Conservation (phyloP, 2,113 vertebrate genomes). For the Hirundichthys speculiger region DNA sequence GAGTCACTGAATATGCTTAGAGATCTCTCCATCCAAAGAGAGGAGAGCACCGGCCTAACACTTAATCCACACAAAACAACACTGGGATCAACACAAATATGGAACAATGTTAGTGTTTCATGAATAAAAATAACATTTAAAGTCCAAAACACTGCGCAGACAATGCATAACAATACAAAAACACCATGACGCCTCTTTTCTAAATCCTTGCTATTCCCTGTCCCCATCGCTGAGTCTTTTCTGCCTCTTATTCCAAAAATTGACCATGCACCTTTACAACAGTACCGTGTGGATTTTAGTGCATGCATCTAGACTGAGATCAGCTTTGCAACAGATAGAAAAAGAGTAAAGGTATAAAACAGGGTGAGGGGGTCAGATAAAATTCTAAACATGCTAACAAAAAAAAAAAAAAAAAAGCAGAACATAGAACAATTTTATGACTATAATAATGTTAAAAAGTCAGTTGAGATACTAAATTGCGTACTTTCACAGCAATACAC, state of each 20-base stretch:
- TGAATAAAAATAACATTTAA: constrained; percentile 75
- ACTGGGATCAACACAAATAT: constrained; percentile 74
- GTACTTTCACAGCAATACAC: neutral
- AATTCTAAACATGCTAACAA: constrained; percentile 3
- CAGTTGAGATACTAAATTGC: no score
- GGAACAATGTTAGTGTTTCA: constrained; percentile 68
- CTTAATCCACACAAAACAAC: constrained; percentile 73
- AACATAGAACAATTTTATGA: no score
- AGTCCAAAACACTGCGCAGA: constrained; percentile 62
- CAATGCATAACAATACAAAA: constrained; percentile 39
- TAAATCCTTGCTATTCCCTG: constrained; percentile 65
- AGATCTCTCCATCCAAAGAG: constrained; percentile 73
- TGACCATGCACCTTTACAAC: constrained; percentile 56
- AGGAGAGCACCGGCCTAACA: constrained; percentile 67
- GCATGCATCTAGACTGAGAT: constrained; percentile 44
- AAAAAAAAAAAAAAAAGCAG: neutral
- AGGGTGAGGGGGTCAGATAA: constrained; percentile 4
- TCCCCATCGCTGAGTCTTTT: constrained; percentile 19
- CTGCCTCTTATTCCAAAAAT: constrained; percentile 49
- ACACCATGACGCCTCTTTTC: constrained; percentile 49
- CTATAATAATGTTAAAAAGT: no score
- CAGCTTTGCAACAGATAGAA: constrained; percentile 35
- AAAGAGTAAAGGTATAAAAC: no score
- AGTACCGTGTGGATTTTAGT: constrained; percentile 41
- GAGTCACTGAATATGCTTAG: constrained; percentile 72